Conservation (phyloP, 2,113 vertebrate genomes). For the Lamprologus lemairii region DNA sequence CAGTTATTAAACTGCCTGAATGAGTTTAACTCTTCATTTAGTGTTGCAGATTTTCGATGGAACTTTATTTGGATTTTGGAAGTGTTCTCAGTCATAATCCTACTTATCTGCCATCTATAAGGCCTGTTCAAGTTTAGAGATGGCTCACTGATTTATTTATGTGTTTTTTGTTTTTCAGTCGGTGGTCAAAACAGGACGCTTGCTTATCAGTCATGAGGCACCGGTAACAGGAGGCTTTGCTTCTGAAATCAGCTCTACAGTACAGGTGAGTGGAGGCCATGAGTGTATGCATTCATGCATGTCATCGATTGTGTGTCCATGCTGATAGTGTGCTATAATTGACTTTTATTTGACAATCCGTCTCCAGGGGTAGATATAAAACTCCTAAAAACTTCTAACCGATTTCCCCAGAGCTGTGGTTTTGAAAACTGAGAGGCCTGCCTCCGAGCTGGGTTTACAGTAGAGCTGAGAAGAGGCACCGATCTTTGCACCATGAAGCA, state of each 20-base stretch:
- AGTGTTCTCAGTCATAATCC: background rate
- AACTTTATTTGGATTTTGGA: background rate
- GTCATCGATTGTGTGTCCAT: background rate
- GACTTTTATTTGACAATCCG: background rate
- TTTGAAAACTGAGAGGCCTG: background rate
- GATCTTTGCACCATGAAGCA: background rate
- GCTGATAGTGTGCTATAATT: background rate
- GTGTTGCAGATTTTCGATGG: background rate
- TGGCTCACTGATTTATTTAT: background rate
- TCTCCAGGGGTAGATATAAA: background rate
- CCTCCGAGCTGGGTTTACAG: background rate
- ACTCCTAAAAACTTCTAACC: background rate
- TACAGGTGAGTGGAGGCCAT: slow-evolving; percentile 78
- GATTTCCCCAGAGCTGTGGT: background rate
- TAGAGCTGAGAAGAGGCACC: background rate
- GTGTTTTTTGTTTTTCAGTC: slow-evolving; percentile 76
- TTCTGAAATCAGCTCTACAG: slow-evolving; percentile 89
- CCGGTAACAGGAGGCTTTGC: slow-evolving; percentile 95
- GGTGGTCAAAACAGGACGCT: slow-evolving; percentile 87
- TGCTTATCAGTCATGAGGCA: slow-evolving; percentile 94
- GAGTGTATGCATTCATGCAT: background rate
- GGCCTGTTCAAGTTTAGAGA: background rate
- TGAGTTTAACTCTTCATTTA: background rate
- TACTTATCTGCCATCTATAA: background rate
- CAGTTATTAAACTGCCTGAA: background rate